These are phyloP conservation scores for Tortrix viridana DNA, from an alignment of 2,888 invertebrate genomes.

Conservation along the genomic window DNA sequence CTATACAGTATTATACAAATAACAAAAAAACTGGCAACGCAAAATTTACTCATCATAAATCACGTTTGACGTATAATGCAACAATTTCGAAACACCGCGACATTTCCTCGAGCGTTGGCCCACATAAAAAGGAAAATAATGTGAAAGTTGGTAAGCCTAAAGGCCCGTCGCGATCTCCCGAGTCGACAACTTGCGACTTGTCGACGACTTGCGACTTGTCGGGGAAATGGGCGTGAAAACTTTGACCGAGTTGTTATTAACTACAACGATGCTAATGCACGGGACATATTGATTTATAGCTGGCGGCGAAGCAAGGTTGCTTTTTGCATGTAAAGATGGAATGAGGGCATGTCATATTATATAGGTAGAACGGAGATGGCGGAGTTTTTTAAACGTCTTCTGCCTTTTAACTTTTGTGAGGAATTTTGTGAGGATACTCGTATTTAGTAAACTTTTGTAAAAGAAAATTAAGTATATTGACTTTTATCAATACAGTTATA, in stretches of 20 bases:
- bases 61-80: slow-evolving; percentile 6
- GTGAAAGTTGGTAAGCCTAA: slow-evolving; percentile 1
- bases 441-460: too few species aligned
- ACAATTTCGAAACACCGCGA: slow-evolving; percentile 11
- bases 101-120: not conserved
- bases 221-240: not conserved
- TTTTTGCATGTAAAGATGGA: not conserved
- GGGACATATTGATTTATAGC: not conserved
- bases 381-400: too few species aligned
- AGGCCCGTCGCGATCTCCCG: not conserved
- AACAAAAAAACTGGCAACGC: not conserved
- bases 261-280: not conserved
- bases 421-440: too few species aligned
- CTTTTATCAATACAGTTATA: too few species aligned
- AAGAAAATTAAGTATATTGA: too few species aligned
- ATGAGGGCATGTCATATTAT: too few species aligned
- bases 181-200: not conserved
- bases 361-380: too few species aligned
- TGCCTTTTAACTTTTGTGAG: too few species aligned
- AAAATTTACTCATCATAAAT: slow-evolving; percentile 3
- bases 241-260: slow-evolving; percentile 4
- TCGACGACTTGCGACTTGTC: not conserved
- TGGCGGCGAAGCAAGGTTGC: not conserved
- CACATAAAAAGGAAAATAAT: not conserved
- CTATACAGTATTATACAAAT: not conserved